These are phyloP conservation scores for Lasius fuliginosus DNA, from an alignment of 2,888 invertebrate species.

Conservation along the genomic window DNA sequence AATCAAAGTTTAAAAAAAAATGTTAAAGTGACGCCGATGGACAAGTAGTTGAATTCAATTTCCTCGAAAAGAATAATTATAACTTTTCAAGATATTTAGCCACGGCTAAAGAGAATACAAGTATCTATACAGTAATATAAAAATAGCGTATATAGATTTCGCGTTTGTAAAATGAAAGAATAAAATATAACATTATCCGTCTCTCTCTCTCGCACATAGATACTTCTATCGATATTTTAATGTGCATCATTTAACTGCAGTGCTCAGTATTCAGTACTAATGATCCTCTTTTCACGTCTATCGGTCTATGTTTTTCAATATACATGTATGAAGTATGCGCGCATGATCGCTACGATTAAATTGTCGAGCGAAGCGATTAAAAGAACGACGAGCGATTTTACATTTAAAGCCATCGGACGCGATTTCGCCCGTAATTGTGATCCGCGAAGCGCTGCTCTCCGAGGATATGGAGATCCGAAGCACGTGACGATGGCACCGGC, in stretches of 20 bases:
- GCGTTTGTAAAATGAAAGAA: not conserved
- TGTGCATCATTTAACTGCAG: not conserved
- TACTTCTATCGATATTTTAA: not conserved
- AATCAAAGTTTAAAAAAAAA: not conserved
- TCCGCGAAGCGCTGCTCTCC: not conserved
- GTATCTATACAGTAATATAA: not conserved
- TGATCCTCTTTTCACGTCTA: not conserved
- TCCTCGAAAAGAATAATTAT: not conserved
- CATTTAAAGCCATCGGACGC: conserved; percentile 8
- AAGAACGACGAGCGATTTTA: not conserved
- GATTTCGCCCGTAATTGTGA: conserved; percentile 18
- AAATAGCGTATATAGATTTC: not conserved
- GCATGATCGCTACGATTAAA: conserved; percentile 8
- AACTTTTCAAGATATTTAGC: not conserved
- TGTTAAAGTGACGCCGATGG: not conserved
- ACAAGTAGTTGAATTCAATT: not conserved
- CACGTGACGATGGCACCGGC: not conserved
- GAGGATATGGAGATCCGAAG: conserved; percentile 15
- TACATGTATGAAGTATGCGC: not conserved
- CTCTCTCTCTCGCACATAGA: not conserved
- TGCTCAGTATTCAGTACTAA: not conserved
- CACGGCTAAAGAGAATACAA: not conserved
- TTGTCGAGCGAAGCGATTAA: conserved; percentile 9
- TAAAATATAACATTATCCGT: not conserved
- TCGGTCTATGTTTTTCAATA: conserved; percentile 7